A percentile compares a stretch with the other conserved stretches of the same genome.
These are phyloP conservation scores for Drosophila lacertosa DNA, from an alignment of 1,140 invertebrate species.

Conservation along the genomic window DNA sequence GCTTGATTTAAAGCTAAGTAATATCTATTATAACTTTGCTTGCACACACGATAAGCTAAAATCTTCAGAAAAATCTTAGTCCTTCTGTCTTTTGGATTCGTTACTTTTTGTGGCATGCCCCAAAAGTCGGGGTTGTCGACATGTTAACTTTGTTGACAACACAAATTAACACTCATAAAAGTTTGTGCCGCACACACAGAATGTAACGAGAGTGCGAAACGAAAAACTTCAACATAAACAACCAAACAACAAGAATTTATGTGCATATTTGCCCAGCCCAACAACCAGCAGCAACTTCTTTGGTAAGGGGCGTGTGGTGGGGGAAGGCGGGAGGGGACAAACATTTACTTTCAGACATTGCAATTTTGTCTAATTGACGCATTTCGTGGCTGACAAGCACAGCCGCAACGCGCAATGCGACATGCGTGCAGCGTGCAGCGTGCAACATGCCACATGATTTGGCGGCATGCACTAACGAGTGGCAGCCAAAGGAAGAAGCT, in stretches of 20 bases:
- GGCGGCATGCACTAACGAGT: constrained; percentile 31
- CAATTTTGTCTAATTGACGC: constrained; percentile 80
- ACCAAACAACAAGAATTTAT: constrained; percentile 67
- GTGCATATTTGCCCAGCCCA: constrained; percentile 53
- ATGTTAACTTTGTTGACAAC: constrained; percentile 79
- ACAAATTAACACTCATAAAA: constrained; percentile 81
- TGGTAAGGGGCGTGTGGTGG: neutral
- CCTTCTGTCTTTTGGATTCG: neutral
- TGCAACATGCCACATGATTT: constrained; percentile 63
- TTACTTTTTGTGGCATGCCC: neutral
- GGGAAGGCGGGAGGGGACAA: neutral
- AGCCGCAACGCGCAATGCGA: constrained; percentile 47
- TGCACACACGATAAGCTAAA: too few species aligned
- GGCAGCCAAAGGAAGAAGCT: constrained; percentile 19
- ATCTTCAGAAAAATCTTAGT: too few species aligned
- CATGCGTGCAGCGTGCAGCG: constrained; percentile 29
- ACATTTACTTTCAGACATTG: constrained; percentile 65
- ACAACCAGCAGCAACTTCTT: constrained; percentile 16
- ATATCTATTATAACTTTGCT: too few species aligned
- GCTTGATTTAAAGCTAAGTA: too few species aligned
- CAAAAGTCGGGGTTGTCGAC: constrained; percentile 14
- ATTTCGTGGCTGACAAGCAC: constrained; percentile 76
- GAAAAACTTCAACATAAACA: constrained; percentile 56
- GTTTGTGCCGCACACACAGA: constrained; percentile 53
- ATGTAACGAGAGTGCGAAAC: constrained; percentile 37